Evolutionary conservation across 2,888 invertebrate genomes (phyloP).

Genomic region (Drosophila paracracens): DNA sequence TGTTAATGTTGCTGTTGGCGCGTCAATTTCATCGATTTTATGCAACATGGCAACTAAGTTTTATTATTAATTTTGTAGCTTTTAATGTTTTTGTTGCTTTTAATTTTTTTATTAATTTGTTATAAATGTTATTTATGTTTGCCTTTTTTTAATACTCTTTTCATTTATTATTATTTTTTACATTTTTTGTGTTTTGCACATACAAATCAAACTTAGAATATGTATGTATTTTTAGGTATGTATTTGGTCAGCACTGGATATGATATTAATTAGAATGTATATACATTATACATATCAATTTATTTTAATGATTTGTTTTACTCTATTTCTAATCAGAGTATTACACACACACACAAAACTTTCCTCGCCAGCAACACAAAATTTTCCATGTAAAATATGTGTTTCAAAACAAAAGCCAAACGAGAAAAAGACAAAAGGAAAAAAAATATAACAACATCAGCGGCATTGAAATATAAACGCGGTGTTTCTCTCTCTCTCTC

Average conservation of each 20-base stretch:
- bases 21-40: constrained; percentile 64
- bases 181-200: constrained; percentile 61
- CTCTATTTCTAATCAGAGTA: constrained; percentile 53
- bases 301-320: constrained; percentile 5
- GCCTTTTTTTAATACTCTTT: constrained; percentile 34
- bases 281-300: constrained; percentile 13
- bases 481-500: constrained; percentile 18
- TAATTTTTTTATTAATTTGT: constrained; percentile 13
- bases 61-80: constrained; percentile 34
- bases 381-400: constrained; percentile 61
- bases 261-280: background rate
- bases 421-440: constrained; percentile 33
- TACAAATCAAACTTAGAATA: constrained; percentile 40
- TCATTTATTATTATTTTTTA: constrained; percentile 45
- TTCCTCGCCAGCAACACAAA: constrained; percentile 54
- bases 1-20: constrained; percentile 53
- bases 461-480: constrained; percentile 56
- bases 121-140: constrained; percentile 16
- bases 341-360: constrained; percentile 50
- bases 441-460: constrained; percentile 34
- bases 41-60: constrained; percentile 67
- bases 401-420: constrained; percentile 63
- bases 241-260: constrained; percentile 50
- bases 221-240: constrained; percentile 5
- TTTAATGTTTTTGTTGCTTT: constrained; percentile 20